These are phyloP conservation scores for Drosophila tanythrix DNA, from an alignment of 2,888 invertebrate species.

Conservation along the genomic window DNA sequence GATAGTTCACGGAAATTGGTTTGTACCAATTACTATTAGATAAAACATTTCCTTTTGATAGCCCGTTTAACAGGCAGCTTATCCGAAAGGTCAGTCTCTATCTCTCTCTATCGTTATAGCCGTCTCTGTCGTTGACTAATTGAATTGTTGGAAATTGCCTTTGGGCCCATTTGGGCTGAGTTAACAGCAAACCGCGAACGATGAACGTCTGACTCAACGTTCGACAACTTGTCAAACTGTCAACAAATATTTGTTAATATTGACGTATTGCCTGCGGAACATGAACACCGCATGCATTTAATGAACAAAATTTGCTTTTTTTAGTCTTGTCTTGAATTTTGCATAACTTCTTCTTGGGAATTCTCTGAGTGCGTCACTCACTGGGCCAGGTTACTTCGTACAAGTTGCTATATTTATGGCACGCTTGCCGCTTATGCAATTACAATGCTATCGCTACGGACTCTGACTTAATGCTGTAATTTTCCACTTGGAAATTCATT, in stretches of 20 bases:
- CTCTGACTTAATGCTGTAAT: slow-evolving; percentile 40
- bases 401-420: slow-evolving; percentile 42
- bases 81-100: slow-evolving; percentile 22
- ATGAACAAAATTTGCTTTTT: slow-evolving; percentile 28
- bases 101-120: not conserved
- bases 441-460: slow-evolving; percentile 23
- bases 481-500: slow-evolving; percentile 40
- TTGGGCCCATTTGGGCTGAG: slow-evolving; percentile 29
- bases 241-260: slow-evolving; percentile 44
- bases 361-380: slow-evolving; percentile 45
- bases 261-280: slow-evolving; percentile 35
- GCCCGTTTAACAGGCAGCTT: slow-evolving; percentile 20
- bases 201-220: slow-evolving; percentile 40
- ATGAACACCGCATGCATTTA: slow-evolving; percentile 40
- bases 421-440: slow-evolving; percentile 55
- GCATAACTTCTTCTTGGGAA: slow-evolving; percentile 51
- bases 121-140: slow-evolving; percentile 34
- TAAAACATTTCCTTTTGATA: slow-evolving; percentile 49
- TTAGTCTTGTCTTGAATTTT: slow-evolving; percentile 40
- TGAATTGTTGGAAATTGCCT: slow-evolving; percentile 51
- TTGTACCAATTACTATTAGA: slow-evolving; percentile 51
- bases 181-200: slow-evolving; percentile 10
- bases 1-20: slow-evolving; percentile 53
- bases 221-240: slow-evolving; percentile 38
- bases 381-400: not conserved